These are phyloP conservation scores for Columba guinea DNA, from an alignment of 2,797 vertebrate species.

Conservation along the genomic window DNA sequence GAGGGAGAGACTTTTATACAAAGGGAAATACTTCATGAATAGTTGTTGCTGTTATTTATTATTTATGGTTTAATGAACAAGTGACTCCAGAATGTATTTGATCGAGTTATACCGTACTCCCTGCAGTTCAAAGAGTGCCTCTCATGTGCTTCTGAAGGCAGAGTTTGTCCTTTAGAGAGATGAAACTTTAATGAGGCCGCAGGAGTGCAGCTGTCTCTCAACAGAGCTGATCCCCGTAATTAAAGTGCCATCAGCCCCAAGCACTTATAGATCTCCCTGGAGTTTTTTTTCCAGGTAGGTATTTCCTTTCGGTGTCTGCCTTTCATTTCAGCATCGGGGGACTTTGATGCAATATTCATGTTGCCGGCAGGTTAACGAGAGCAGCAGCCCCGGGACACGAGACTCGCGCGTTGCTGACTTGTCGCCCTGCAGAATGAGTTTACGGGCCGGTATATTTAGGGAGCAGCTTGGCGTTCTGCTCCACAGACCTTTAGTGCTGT, in stretches of 20 bases:
- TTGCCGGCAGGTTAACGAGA: background rate
- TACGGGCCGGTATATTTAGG: background rate
- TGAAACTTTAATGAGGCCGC: slow-evolving; percentile 1
- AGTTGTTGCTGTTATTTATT: background rate
- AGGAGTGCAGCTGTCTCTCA: background rate
- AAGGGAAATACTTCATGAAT: background rate
- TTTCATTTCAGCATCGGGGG: background rate
- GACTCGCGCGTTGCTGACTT: background rate
- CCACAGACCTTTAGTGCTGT: fast-evolving
- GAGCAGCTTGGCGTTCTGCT: background rate
- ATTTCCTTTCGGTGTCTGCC: background rate
- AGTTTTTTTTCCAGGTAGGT: background rate
- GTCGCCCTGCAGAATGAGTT: background rate
- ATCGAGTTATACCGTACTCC: background rate
- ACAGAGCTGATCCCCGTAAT: background rate
- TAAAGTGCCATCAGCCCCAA: background rate
- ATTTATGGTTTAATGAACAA: slow-evolving; percentile 1
- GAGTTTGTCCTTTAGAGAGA: background rate
- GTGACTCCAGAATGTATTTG: background rate
- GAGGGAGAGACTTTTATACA: background rate
- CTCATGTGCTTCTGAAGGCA: background rate
- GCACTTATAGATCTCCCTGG: background rate
- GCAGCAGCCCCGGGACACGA: background rate
- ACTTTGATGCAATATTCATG: background rate
- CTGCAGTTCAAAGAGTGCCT: background rate